These are phyloP conservation scores for Eretmochelys imbricata DNA, from an alignment of 2,113 vertebrate species.

Conservation along the genomic window DNA sequence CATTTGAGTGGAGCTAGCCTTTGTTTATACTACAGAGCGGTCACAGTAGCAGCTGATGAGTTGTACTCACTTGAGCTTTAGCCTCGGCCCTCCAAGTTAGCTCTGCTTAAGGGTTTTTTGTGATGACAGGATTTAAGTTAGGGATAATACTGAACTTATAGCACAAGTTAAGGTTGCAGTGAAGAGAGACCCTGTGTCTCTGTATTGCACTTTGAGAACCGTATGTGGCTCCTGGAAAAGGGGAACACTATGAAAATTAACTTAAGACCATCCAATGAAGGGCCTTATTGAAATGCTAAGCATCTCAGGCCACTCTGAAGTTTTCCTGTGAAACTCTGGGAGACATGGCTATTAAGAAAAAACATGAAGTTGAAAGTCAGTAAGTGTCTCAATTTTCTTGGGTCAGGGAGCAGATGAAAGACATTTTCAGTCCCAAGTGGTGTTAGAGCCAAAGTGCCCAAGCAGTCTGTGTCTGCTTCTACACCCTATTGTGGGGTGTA, in stretches of 20 bases:
- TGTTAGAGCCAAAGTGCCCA: not conserved
- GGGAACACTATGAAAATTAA: no score
- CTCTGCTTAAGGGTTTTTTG: not conserved
- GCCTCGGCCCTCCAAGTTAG: no score
- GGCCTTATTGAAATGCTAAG: not conserved
- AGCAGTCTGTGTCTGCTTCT: not conserved
- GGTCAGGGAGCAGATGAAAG: no score
- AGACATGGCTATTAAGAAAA: no score
- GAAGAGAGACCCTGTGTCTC: no score
- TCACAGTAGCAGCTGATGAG: not conserved
- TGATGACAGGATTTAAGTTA: accelerated
- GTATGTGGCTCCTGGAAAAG: no score
- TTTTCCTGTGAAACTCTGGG: no score
- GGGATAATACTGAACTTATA: not conserved
- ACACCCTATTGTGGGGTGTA: not conserved
- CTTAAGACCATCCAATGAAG: not conserved
- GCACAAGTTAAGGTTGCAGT: no score
- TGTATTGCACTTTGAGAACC: not conserved
- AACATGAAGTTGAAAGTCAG: no score
- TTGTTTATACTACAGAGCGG: not conserved
- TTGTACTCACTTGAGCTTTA: accelerated
- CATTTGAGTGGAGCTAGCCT: accelerated
- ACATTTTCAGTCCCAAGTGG: no score
- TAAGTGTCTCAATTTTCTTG: no score
- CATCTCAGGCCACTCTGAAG: not conserved